These are phyloP conservation scores for Sciurus niger DNA, from an alignment of 2,113 vertebrate species.

Conservation along the genomic window DNA sequence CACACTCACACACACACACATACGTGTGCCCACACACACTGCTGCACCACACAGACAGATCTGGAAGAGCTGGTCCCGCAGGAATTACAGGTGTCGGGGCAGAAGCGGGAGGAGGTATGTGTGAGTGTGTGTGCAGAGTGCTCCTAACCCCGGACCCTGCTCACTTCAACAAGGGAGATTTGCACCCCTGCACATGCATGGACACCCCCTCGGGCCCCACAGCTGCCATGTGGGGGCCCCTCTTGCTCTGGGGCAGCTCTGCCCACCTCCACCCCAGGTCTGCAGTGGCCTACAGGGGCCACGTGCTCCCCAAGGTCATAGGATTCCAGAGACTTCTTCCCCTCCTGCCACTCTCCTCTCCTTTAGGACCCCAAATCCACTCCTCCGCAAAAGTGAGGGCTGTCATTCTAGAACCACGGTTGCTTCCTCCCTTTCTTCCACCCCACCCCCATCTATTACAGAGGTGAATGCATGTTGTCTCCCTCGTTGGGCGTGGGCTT, in stretches of 20 bases:
- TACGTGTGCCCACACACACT: neutral
- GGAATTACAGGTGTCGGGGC: neutral
- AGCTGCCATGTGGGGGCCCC: neutral
- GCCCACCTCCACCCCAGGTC: neutral
- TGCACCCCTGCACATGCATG: neutral
- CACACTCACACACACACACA: neutral
- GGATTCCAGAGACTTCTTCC: neutral
- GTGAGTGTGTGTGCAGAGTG: neutral
- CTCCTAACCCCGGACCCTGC: neutral
- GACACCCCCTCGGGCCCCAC: neutral
- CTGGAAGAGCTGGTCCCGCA: neutral
- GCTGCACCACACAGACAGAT: neutral
- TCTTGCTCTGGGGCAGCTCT: neutral
- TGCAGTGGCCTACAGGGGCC: neutral
- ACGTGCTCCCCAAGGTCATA: neutral
- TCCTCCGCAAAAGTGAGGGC: neutral
- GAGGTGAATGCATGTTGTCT: neutral
- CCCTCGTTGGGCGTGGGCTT: neutral
- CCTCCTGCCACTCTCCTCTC: neutral
- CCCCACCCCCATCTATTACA: neutral
- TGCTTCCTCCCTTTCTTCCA: neutral
- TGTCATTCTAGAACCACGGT: neutral
- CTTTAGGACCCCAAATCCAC: neutral
- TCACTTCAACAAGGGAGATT: neutral
- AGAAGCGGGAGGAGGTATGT: neutral